A percentile compares a stretch with the other conserved stretches of the same genome.
phyloP scores from a whole-genome alignment of 1,140 invertebrate species.

The Oryctes rhinoceros region DNA sequence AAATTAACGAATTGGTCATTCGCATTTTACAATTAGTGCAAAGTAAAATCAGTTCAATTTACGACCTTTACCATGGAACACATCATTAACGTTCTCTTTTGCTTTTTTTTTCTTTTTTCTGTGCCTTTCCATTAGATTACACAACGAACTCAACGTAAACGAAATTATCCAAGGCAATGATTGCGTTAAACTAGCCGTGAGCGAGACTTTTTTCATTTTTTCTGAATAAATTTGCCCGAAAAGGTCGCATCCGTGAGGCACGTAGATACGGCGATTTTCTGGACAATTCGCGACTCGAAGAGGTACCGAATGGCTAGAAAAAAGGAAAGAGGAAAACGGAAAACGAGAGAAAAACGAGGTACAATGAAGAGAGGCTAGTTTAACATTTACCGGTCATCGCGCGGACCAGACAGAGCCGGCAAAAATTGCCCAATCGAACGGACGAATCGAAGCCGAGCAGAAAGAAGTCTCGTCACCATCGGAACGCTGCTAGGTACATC shows the following conservation, averaged over 20 bases:
- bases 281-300: not conserved
- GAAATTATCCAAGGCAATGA: not conserved
- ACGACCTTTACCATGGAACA: too few species aligned
- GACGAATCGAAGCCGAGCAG: not conserved
- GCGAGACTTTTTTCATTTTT: slow-evolving; percentile 5
- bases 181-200: slow-evolving; percentile 19
- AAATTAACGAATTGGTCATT: too few species aligned
- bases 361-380: not conserved
- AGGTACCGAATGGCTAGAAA: not conserved
- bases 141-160: not conserved
- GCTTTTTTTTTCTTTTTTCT: not conserved
- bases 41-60: too few species aligned
- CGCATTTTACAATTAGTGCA: too few species aligned
- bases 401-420: not conserved
- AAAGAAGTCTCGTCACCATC: not conserved
- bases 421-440: slow-evolving; percentile 30
- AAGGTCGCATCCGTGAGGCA: not conserved
- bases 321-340: not conserved
- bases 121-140: not conserved
- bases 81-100: too few species aligned
- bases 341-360: not conserved
- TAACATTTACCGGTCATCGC: not conserved
- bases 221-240: slow-evolving; percentile 20
- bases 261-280: not conserved
- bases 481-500: not conserved